Evolutionary conservation across 2,113 vertebrate species (phyloP).

Genomic region (Ctenomys sociabilis): DNA sequence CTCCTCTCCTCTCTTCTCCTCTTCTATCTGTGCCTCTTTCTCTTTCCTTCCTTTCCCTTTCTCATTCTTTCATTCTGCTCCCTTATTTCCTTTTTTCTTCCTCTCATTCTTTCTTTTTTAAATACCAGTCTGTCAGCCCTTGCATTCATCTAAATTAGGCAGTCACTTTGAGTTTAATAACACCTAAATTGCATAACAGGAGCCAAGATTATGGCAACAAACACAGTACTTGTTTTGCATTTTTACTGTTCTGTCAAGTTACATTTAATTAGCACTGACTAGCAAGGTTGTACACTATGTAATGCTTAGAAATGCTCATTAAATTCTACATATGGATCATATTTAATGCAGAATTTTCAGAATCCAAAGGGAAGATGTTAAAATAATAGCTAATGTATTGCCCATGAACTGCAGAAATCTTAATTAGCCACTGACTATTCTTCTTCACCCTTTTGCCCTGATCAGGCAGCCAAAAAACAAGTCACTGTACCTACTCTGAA

Average conservation of each 20-base stretch:
- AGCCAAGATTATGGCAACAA: neutral
- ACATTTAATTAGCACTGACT: neutral
- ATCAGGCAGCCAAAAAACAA: neutral
- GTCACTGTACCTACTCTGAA: neutral
- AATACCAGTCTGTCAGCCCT: neutral
- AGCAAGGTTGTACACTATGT: neutral
- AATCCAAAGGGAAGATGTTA: neutral
- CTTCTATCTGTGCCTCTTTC: neutral
- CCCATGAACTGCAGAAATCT: neutral
- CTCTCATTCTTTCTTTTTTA: neutral
- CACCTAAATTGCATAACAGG: neutral
- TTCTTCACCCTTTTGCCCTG: conserved; percentile 10
- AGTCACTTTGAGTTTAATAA: neutral
- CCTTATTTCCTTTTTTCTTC: neutral
- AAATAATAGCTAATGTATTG: conserved; percentile 8
- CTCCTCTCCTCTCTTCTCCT: neutral
- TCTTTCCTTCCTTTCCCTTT: neutral
- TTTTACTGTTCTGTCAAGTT: neutral
- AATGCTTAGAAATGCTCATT: conserved; percentile 34
- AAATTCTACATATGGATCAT: neutral
- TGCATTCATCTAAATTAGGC: neutral
- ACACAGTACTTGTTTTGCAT: neutral
- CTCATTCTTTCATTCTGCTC: accelerated
- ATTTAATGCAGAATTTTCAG: conserved; percentile 35
- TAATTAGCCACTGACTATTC: neutral